phyloP scores from a whole-genome alignment of 2,797 vertebrate genomes.

The Alauda arvensis region DNA sequence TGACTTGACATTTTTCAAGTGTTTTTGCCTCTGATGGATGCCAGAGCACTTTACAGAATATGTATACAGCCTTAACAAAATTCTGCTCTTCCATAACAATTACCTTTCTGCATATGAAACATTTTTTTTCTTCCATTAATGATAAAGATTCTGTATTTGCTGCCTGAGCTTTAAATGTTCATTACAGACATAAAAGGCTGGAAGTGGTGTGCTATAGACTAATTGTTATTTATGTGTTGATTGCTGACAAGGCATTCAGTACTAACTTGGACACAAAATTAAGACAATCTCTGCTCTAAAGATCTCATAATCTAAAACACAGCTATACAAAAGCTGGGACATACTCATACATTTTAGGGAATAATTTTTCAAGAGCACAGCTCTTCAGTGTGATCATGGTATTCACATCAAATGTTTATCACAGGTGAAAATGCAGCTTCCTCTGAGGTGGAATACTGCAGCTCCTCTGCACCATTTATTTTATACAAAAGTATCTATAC shows the following conservation, averaged over 20 bases:
- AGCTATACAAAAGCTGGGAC: neutral
- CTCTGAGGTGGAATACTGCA: slow-evolving; percentile 40
- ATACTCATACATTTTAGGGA: neutral
- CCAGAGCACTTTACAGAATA: neutral
- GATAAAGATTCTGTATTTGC: neutral
- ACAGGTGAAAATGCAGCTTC: slow-evolving; percentile 21
- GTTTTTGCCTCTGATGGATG: slow-evolving; percentile 31
- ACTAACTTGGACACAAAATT: neutral
- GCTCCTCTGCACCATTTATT: slow-evolving; percentile 26
- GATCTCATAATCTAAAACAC: neutral
- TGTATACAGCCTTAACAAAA: neutral
- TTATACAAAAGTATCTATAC: slow-evolving; percentile 2
- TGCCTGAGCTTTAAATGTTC: neutral
- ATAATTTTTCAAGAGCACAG: neutral
- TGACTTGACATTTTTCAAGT: slow-evolving; percentile 60
- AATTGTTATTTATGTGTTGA: slow-evolving; percentile 16
- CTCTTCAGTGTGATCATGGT: neutral
- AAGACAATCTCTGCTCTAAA: neutral
- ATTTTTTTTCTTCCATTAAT: neutral
- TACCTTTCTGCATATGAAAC: neutral
- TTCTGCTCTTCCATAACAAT: neutral
- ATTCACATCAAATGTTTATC: neutral
- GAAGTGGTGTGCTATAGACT: neutral
- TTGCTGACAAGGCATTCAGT: neutral
- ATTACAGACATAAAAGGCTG: neutral